Evolutionary conservation across 2,888 invertebrate genomes (phyloP).

Genomic region (Ceriagrion tenellum): DNA sequence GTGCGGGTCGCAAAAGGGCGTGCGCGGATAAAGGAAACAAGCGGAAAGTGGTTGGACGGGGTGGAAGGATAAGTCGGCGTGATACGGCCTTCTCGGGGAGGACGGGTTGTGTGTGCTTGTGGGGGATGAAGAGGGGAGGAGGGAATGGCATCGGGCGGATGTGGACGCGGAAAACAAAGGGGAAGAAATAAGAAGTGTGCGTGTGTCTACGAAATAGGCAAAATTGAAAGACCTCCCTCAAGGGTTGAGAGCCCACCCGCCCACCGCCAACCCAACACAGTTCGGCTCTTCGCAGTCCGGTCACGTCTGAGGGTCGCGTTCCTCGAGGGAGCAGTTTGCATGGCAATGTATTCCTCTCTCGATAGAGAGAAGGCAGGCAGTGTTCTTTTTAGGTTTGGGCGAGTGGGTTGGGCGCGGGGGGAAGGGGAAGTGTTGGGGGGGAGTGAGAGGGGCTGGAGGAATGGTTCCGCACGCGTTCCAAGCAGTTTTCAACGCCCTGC

Average conservation of each 20-base stretch:
- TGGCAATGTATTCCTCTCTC: slow-evolving; percentile 39
- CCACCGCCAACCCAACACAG: neutral
- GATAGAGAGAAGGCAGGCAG: neutral
- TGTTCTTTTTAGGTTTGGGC: too few species aligned
- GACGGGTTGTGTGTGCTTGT: neutral
- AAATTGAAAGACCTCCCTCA: slow-evolving; percentile 42
- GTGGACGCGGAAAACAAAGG: neutral
- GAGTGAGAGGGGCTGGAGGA: neutral
- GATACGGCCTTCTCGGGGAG: neutral
- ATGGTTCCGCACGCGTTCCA: neutral
- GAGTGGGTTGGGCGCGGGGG: neutral
- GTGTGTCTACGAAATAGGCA: slow-evolving; percentile 31
- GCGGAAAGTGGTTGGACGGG: neutral
- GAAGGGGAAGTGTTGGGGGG: too few species aligned
- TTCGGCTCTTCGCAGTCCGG: neutral
- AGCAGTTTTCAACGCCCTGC: neutral
- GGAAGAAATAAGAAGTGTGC: slow-evolving; percentile 49
- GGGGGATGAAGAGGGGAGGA: neutral
- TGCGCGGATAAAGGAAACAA: neutral
- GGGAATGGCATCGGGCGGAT: too few species aligned
- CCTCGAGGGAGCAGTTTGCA: slow-evolving; percentile 55
- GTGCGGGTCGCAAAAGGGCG: neutral
- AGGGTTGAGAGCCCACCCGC: neutral
- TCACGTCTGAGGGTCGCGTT: slow-evolving; percentile 52
- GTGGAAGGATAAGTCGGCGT: neutral